A percentile compares a stretch with the other conserved stretches of the same genome.
phyloP scores from a whole-genome alignment of 2,113 vertebrate species.

The Clupea harengus region DNA sequence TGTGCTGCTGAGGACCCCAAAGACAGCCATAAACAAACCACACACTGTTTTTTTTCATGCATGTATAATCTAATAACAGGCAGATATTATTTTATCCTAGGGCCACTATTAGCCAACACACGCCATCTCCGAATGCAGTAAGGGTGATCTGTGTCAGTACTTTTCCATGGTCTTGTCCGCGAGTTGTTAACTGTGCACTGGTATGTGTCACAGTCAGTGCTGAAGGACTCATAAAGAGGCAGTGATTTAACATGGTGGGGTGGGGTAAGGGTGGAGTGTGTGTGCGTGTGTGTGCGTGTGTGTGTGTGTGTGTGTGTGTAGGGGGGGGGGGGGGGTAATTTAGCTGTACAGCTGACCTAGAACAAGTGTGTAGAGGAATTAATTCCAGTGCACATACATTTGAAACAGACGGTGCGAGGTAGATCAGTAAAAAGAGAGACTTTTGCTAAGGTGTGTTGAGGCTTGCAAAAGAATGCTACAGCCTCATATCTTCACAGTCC shows the following conservation, averaged over 20 bases:
- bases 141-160: not conserved
- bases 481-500: slow-evolving; percentile 20
- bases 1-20: not conserved
- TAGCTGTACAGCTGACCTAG: not conserved
- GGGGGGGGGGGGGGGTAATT: not conserved
- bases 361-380: not conserved
- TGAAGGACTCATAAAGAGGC: not conserved
- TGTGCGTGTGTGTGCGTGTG: not conserved
- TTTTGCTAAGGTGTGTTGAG: slow-evolving; percentile 24
- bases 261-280: too few species aligned
- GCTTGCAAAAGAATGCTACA: slow-evolving; percentile 50
- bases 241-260: not conserved
- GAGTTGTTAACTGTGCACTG: not conserved
- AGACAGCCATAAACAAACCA: not conserved
- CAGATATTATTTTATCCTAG: not conserved
- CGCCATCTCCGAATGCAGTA: not conserved
- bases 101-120: not conserved
- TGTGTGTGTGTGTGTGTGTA: not conserved
- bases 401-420: not conserved
- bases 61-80: not conserved
- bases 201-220: not conserved
- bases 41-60: too few species aligned
- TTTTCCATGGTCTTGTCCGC: not conserved
- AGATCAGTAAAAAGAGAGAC: not conserved
- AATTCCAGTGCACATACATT: not conserved